phyloP scores from a whole-genome alignment of 2,113 vertebrate species.

The Campylorhamphus procurvoides region DNA sequence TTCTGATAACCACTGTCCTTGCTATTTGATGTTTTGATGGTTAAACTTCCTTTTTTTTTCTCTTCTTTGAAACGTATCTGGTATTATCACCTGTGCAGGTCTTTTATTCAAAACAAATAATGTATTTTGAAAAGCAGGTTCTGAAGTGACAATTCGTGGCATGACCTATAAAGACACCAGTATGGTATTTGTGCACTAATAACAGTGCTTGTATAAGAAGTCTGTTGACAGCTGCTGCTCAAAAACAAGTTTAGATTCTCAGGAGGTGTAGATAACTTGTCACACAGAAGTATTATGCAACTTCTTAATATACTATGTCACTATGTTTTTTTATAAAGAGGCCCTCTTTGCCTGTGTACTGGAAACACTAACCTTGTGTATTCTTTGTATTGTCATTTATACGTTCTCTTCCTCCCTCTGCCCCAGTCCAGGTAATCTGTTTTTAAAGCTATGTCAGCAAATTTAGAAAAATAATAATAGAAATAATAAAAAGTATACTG shows the following conservation, averaged over 20 bases:
- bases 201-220: not conserved
- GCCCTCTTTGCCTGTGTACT: not conserved
- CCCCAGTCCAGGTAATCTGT: not conserved
- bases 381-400: not conserved
- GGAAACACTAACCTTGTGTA: not conserved
- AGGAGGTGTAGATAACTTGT: not conserved
- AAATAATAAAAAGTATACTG: not conserved
- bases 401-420: not conserved
- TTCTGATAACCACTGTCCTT: not conserved
- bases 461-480: not conserved
- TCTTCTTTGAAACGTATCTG: not conserved
- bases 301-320: not conserved
- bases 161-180: not conserved
- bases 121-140: not conserved
- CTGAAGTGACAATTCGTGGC: not conserved
- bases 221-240: not conserved
- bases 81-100: not conserved
- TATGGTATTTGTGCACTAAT: not conserved
- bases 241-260: not conserved
- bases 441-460: not conserved
- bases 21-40: not conserved
- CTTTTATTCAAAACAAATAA: not conserved
- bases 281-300: fast-evolving
- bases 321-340: not conserved
- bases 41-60: not conserved